Conservation (phyloP, 2,888 invertebrate species). For the Limenitis camilla region DNA sequence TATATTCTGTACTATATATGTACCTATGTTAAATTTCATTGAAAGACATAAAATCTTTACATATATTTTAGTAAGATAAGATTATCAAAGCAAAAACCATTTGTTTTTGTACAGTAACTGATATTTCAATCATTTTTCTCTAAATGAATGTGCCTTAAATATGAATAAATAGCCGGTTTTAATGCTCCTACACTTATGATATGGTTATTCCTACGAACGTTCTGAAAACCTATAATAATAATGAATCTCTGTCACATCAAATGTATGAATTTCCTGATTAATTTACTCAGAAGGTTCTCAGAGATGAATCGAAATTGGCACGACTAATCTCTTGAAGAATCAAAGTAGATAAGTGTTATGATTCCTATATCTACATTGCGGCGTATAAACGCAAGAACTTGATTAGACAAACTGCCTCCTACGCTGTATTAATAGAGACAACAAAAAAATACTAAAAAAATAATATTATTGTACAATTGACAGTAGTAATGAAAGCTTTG, state of each 20-base stretch:
- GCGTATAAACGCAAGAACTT: too few species aligned
- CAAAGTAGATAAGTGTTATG: constrained; percentile 43
- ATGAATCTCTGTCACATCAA: constrained; percentile 47
- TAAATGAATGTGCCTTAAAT: constrained; percentile 8
- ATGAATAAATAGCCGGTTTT: not conserved
- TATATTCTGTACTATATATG: too few species aligned
- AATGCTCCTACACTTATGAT: constrained; percentile 6
- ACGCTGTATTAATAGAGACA: too few species aligned
- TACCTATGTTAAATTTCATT: too few species aligned
- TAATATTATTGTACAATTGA: too few species aligned
- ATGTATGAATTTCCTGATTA: constrained; percentile 51
- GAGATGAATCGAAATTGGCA: constrained; percentile 51
- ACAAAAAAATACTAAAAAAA: too few species aligned
- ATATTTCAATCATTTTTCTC: not conserved
- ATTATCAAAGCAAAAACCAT: too few species aligned
- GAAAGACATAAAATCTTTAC: too few species aligned
- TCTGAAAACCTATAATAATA: constrained; percentile 29
- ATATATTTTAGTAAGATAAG: not conserved
- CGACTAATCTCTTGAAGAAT: constrained; percentile 43
- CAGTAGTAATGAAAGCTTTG: too few species aligned
- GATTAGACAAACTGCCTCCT: too few species aligned
- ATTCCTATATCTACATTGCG: constrained; percentile 18
- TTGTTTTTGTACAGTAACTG: too few species aligned
- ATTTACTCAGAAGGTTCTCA: constrained; percentile 43
- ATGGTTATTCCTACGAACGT: not conserved